Percentiles rank a stretch among this genome's conserved stretches.
phyloP scores from a whole-genome alignment of 1,140 invertebrate species.

The Yoshiicerus persimilis region DNA sequence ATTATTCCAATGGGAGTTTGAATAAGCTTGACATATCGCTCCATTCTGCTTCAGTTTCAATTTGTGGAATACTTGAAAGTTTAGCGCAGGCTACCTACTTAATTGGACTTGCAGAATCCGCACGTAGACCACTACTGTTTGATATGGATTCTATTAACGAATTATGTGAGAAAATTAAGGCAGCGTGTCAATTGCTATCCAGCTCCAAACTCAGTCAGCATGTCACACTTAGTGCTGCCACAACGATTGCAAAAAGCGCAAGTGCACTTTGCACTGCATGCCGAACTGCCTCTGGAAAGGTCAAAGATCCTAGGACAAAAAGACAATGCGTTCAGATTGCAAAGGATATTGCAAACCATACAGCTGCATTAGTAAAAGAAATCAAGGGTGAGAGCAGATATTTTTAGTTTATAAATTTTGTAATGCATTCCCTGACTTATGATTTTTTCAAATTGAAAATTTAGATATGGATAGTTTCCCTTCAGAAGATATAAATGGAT shows the following conservation, averaged over 20 bases:
- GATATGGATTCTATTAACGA: slow-evolving; percentile 87
- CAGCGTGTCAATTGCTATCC: slow-evolving; percentile 78
- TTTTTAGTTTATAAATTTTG: background rate
- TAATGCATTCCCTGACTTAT: background rate
- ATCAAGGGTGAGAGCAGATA: slow-evolving; percentile 69
- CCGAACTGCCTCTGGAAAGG: slow-evolving; percentile 86
- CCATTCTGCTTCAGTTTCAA: slow-evolving; percentile 77
- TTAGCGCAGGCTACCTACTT: slow-evolving; percentile 87
- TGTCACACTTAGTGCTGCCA: slow-evolving; percentile 85
- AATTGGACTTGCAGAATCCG: slow-evolving; percentile 87
- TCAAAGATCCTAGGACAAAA: slow-evolving; percentile 89
- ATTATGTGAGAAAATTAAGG: slow-evolving; percentile 84
- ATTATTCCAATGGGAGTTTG: slow-evolving; percentile 84
- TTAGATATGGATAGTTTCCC: slow-evolving; percentile 73
- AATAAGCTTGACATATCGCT: slow-evolving; percentile 84
- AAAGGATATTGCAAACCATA: slow-evolving; percentile 95
- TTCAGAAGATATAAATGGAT: slow-evolving; percentile 69
- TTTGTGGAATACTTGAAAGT: slow-evolving; percentile 86
- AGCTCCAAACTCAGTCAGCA: slow-evolving; percentile 77
- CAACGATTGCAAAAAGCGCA: slow-evolving; percentile 93
- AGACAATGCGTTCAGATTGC: slow-evolving; percentile 96
- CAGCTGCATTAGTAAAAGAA: slow-evolving; percentile 88
- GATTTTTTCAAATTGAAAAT: no score
- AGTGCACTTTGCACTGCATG: slow-evolving; percentile 94
- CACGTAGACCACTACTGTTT: slow-evolving; percentile 86